Evolutionary conservation across 2,888 invertebrate species (phyloP).

Genomic region (Dermolepida albohirtum): DNA sequence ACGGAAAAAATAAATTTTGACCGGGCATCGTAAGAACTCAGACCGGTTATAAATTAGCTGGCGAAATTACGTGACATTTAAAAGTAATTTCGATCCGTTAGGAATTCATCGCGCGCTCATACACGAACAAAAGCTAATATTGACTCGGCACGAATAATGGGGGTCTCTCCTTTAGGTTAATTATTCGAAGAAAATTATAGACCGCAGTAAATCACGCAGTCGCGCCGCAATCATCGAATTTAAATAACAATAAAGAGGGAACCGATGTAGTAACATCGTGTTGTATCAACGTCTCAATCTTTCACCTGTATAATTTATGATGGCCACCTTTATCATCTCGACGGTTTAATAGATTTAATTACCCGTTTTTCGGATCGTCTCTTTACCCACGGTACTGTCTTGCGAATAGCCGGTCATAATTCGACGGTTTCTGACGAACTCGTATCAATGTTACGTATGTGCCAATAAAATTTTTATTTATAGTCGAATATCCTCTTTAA

Average conservation of each 20-base stretch:
- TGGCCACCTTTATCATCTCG: constrained; percentile 23
- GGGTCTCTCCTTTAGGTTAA: constrained; percentile 5
- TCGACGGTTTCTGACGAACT: background rate
- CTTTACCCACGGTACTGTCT: constrained; percentile 1
- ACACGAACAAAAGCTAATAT: no score
- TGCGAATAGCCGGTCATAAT: background rate
- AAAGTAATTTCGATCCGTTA: no score
- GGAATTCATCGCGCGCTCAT: no score
- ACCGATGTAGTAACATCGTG: constrained; percentile 22
- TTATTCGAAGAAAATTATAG: constrained; percentile 33
- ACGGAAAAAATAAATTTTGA: no score
- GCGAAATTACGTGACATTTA: no score
- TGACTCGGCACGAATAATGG: no score
- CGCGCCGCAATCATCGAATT: constrained; percentile 28
- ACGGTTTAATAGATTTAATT: constrained; percentile 31
- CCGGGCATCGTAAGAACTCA: no score
- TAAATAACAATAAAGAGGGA: constrained; percentile 33
- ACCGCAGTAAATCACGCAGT: constrained; percentile 30
- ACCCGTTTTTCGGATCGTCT: constrained; percentile 14
- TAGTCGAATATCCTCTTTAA: no score
- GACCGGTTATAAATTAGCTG: no score
- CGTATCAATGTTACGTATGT: no score
- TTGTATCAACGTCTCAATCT: constrained; percentile 28
- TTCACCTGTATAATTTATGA: constrained; percentile 25
- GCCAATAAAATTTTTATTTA: no score